phyloP scores from a whole-genome alignment of 2,113 vertebrate species.

The Pithys albifrons region DNA sequence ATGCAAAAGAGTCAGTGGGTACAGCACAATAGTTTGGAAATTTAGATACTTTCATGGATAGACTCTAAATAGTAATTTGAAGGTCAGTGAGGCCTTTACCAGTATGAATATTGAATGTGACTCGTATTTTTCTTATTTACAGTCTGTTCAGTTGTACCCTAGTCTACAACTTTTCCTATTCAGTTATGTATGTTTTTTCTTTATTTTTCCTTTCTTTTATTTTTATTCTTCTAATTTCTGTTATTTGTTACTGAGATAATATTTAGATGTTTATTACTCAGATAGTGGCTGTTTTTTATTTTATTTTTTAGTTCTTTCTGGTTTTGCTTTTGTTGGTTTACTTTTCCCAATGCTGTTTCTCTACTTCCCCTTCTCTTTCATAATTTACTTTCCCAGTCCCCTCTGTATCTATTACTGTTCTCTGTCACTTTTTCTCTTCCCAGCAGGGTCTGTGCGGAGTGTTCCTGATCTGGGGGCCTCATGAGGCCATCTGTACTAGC shows the following conservation, averaged over 20 bases:
- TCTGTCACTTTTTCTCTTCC: conserved; percentile 39
- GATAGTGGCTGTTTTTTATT: background rate
- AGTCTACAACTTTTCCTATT: background rate
- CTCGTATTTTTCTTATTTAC: background rate
- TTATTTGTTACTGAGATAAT: background rate
- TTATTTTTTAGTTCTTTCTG: background rate
- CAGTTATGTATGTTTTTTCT: background rate
- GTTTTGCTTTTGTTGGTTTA: background rate
- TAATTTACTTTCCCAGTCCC: background rate
- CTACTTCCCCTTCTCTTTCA: background rate
- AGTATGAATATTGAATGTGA: background rate
- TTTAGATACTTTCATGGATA: background rate
- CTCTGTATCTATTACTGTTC: conserved; percentile 10
- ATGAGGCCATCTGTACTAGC: conserved; percentile 17
- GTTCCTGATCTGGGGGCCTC: background rate
- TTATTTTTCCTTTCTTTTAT: background rate
- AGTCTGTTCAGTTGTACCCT: background rate
- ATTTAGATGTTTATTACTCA: background rate
- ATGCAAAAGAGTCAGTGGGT: background rate
- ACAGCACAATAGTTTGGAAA: background rate
- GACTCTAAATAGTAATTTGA: background rate
- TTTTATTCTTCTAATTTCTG: background rate
- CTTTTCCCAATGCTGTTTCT: background rate
- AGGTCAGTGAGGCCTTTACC: background rate
- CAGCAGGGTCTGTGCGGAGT: conserved; percentile 32